Percentiles rank a stretch among this genome's conserved stretches.
These are phyloP conservation scores for Myotis planiceps DNA, from an alignment of 2,797 vertebrate genomes.

Conservation along the genomic window DNA sequence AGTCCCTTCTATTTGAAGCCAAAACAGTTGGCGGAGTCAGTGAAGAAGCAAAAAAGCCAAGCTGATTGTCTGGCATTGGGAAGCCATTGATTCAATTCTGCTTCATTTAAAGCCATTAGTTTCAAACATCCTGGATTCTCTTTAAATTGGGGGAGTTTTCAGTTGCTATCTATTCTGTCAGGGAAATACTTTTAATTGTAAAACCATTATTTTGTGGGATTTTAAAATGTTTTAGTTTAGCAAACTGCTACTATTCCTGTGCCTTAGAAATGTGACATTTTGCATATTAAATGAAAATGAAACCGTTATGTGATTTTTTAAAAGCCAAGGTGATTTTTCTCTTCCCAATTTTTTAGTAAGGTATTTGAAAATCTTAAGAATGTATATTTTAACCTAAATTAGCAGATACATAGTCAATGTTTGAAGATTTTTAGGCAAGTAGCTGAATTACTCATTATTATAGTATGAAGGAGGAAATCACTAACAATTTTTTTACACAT, in stretches of 20 bases:
- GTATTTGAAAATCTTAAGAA: conserved; percentile 62
- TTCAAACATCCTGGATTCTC: conserved; percentile 8
- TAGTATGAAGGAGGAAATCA: not conserved
- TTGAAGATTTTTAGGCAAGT: not conserved
- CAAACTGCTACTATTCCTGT: conserved; percentile 47
- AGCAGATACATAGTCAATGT: conserved; percentile 8
- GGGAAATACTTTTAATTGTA: conserved; percentile 44
- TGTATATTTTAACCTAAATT: conserved; percentile 57
- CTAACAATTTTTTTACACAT: not conserved
- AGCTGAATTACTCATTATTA: conserved; percentile 15
- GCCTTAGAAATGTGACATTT: conserved; percentile 48
- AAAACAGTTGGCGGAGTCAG: conserved; percentile 41
- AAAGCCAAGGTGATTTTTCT: conserved; percentile 50
- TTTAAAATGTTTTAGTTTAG: not conserved
- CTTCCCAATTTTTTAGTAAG: conserved; percentile 32
- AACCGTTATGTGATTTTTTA: conserved; percentile 49
- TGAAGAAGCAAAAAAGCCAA: conserved; percentile 8
- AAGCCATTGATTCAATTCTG: conserved; percentile 45
- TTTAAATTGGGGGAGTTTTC: conserved; percentile 52
- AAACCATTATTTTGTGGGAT: not conserved
- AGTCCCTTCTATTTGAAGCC: conserved; percentile 56
- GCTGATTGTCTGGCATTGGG: not conserved
- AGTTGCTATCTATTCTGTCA: conserved; percentile 25
- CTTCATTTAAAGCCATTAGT: conserved; percentile 54
- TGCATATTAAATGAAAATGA: conserved; percentile 7